Evolutionary conservation across 2,797 vertebrate genomes (phyloP).

Genomic region (Borostomias antarcticus): DNA sequence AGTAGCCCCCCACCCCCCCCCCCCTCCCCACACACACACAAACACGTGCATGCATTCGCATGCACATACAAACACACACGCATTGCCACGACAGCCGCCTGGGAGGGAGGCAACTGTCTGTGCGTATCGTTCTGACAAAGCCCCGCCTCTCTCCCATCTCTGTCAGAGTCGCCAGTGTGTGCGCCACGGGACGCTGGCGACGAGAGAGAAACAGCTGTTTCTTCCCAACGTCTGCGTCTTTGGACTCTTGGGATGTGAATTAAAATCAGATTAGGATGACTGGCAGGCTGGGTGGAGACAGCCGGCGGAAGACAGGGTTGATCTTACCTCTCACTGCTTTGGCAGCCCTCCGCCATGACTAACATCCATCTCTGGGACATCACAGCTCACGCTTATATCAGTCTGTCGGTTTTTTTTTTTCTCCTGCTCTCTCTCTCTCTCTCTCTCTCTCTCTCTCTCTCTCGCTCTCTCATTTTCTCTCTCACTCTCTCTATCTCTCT

Average conservation of each 20-base stretch:
- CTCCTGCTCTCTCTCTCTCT: neutral
- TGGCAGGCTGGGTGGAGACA: slow-evolving; percentile 37
- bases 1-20: neutral
- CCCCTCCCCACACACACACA: neutral
- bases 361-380: slow-evolving; percentile 18
- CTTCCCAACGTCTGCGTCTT: neutral
- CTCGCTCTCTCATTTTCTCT: neutral
- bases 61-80: too few relatives aligned
- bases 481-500: neutral
- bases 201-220: slow-evolving; percentile 19
- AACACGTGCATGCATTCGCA: too few relatives aligned
- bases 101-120: too few relatives aligned
- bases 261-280: slow-evolving; percentile 31
- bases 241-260: slow-evolving; percentile 34
- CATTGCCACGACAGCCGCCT: too few relatives aligned
- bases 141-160: neutral
- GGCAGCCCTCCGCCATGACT: slow-evolving; percentile 25
- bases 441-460: slow-evolving; percentile 18
- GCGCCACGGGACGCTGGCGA: neutral
- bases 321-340: slow-evolving; percentile 15
- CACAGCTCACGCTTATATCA: neutral
- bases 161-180: neutral
- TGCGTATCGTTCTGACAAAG: neutral
- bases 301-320: slow-evolving; percentile 10
- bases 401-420: neutral